phyloP scores from a whole-genome alignment of 2,888 invertebrate species.

The Dascillus cervinus region DNA sequence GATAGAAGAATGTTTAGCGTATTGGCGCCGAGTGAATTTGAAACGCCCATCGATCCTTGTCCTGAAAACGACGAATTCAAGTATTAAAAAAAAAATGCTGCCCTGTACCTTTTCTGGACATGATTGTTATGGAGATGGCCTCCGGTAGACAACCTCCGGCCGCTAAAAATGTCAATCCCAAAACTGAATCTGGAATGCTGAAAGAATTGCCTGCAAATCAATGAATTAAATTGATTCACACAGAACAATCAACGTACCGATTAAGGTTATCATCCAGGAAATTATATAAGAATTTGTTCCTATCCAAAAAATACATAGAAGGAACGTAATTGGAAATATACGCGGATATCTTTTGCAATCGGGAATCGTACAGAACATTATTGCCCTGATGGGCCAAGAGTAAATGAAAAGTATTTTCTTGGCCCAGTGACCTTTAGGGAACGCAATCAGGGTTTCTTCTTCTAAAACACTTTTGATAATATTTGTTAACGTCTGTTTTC shows the following conservation, averaged over 20 bases:
- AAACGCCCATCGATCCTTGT: slow-evolving; percentile 78
- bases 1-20: slow-evolving; percentile 78
- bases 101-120: slow-evolving; percentile 68
- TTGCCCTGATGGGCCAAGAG: slow-evolving; percentile 62
- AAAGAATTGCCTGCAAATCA: slow-evolving; percentile 57
- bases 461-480: no score
- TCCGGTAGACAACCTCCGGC: slow-evolving; percentile 88
- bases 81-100: not conserved
- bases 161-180: slow-evolving; percentile 87
- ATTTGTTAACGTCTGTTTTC: no score
- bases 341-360: slow-evolving; percentile 54
- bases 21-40: slow-evolving; percentile 80
- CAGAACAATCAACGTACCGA: slow-evolving; percentile 51
- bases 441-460: slow-evolving; percentile 15
- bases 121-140: slow-evolving; percentile 73
- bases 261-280: slow-evolving; percentile 86
- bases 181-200: slow-evolving; percentile 76
- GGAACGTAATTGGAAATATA: slow-evolving; percentile 69
- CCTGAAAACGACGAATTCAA: slow-evolving; percentile 46
- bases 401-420: slow-evolving; percentile 58
- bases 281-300: slow-evolving; percentile 78
- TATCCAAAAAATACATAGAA: slow-evolving; percentile 83
- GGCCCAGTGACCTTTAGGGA: slow-evolving; percentile 23
- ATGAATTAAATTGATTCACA: not conserved
- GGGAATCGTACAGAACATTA: slow-evolving; percentile 63